These are phyloP conservation scores for Octopus sinensis DNA, from an alignment of 1,140 invertebrate species.

Conservation along the genomic window DNA sequence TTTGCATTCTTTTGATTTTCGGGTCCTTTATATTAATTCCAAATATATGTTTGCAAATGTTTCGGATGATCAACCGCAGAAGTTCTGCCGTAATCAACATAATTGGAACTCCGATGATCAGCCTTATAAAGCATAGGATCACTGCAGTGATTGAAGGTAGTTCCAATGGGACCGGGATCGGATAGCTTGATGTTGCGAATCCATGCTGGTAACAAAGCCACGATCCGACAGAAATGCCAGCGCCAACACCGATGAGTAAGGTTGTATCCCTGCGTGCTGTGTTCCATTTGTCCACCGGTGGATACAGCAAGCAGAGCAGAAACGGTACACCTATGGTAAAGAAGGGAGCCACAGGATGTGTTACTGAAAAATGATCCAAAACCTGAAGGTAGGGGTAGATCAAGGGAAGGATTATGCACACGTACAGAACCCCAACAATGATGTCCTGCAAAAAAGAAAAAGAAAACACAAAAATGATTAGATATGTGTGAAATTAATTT, in stretches of 20 bases:
- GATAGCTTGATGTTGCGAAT: slow-evolving; percentile 58
- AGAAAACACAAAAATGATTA: not conserved
- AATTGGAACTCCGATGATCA: slow-evolving; percentile 71
- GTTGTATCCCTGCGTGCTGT: slow-evolving; percentile 78
- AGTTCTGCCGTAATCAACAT: slow-evolving; percentile 68
- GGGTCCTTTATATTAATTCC: slow-evolving; percentile 61
- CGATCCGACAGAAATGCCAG: slow-evolving; percentile 75
- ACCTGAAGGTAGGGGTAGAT: slow-evolving; percentile 72
- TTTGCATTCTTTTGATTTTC: slow-evolving; percentile 40
- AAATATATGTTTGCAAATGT: slow-evolving; percentile 68
- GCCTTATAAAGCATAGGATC: slow-evolving; percentile 69
- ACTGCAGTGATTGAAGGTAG: slow-evolving; percentile 73
- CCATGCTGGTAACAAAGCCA: slow-evolving; percentile 81
- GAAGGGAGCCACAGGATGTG: slow-evolving; percentile 67
- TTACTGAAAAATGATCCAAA: slow-evolving; percentile 72
- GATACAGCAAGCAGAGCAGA: slow-evolving; percentile 69
- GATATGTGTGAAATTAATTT: no score
- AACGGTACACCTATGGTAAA: slow-evolving; percentile 67
- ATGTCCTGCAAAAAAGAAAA: slow-evolving; percentile 56
- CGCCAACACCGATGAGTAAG: slow-evolving; percentile 72
- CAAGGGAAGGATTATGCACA: slow-evolving; percentile 67
- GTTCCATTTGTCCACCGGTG: slow-evolving; percentile 60
- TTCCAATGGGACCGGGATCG: slow-evolving; percentile 63
- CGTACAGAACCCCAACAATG: slow-evolving; percentile 62
- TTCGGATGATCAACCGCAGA: slow-evolving; percentile 70